Percentiles rank a stretch among this genome's conserved stretches.
Conservation (phyloP, 1,140 invertebrate genomes). For the Drosophila ohnishii region DNA sequence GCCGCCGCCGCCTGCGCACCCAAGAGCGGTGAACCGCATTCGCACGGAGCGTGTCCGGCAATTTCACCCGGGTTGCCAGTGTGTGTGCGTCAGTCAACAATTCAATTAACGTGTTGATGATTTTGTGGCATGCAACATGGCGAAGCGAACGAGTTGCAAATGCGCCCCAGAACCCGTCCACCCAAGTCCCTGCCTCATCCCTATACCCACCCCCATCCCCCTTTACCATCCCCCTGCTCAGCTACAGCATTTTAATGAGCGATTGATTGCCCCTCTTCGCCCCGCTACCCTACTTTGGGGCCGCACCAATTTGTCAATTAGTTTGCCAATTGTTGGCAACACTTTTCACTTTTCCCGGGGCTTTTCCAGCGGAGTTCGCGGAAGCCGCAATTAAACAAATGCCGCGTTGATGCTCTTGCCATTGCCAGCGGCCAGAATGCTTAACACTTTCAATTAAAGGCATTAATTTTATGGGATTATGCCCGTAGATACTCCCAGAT, state of each 20-base stretch:
- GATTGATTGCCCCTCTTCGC: conserved; percentile 55
- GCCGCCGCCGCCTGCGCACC: neutral
- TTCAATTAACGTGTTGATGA: conserved; percentile 83
- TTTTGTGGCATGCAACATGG: conserved; percentile 79
- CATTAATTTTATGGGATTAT: conserved; percentile 80
- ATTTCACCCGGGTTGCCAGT: neutral
- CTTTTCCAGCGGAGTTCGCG: neutral
- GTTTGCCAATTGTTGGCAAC: conserved; percentile 61
- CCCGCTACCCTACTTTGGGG: conserved; percentile 21
- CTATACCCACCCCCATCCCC: neutral
- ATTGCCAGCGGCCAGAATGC: conserved; percentile 34
- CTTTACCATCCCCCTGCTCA: neutral
- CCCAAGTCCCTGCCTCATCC: neutral
- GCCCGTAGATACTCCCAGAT: conserved; percentile 26
- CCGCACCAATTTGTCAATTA: conserved; percentile 72
- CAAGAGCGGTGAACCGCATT: conserved; percentile 69
- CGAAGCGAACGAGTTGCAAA: conserved; percentile 61
- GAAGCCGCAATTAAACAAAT: conserved; percentile 69
- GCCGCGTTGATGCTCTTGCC: conserved; percentile 14
- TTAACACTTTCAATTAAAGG: conserved; percentile 81
- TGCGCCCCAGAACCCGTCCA: conserved; percentile 8
- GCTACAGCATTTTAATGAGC: conserved; percentile 70
- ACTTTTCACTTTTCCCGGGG: conserved; percentile 48
- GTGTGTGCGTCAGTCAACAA: conserved; percentile 79
- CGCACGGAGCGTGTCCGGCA: conserved; percentile 57